Percentiles rank a stretch among this genome's conserved stretches.
These are phyloP conservation scores for Campylorhamphus procurvoides DNA, from an alignment of 2,113 vertebrate genomes.

Conservation along the genomic window DNA sequence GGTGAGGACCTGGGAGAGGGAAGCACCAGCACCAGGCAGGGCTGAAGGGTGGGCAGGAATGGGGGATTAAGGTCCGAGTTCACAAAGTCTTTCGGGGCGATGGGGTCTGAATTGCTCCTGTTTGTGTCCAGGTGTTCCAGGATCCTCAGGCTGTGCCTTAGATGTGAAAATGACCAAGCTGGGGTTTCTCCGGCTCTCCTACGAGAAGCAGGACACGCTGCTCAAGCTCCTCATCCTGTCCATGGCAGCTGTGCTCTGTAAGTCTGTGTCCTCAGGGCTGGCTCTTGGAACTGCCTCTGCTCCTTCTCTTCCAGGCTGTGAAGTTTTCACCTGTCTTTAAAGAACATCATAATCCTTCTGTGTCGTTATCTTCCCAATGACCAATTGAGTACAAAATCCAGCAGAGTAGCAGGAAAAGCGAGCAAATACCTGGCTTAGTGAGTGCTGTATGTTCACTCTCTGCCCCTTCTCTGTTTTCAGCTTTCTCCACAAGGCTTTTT, in stretches of 20 bases:
- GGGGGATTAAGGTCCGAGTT: fast-evolving
- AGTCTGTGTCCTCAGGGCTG: conserved; percentile 61
- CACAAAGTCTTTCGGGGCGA: fast-evolving
- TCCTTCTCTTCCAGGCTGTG: neutral
- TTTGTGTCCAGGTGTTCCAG: conserved; percentile 62
- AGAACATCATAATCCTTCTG: fast-evolving
- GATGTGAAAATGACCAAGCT: conserved; percentile 91
- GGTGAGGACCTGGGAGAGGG: neutral
- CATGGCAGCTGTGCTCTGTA: conserved; percentile 96
- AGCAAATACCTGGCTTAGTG: fast-evolving
- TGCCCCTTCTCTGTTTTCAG: conserved; percentile 63
- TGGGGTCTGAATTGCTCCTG: neutral
- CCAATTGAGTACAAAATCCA: neutral
- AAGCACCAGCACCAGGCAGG: fast-evolving
- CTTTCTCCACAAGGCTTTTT: conserved; percentile 96
- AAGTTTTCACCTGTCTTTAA: neutral
- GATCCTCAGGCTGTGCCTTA: conserved; percentile 42
- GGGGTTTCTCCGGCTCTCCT: conserved; percentile 95
- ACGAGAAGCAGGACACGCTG: conserved; percentile 98
- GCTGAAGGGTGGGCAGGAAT: neutral
- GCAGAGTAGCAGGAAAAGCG: fast-evolving
- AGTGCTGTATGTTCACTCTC: neutral
- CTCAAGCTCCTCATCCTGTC: conserved; percentile 98
- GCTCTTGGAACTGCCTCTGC: neutral
- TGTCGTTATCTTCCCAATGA: fast-evolving